phyloP scores from a whole-genome alignment of 2,113 vertebrate genomes.

The Eretmochelys imbricata region DNA sequence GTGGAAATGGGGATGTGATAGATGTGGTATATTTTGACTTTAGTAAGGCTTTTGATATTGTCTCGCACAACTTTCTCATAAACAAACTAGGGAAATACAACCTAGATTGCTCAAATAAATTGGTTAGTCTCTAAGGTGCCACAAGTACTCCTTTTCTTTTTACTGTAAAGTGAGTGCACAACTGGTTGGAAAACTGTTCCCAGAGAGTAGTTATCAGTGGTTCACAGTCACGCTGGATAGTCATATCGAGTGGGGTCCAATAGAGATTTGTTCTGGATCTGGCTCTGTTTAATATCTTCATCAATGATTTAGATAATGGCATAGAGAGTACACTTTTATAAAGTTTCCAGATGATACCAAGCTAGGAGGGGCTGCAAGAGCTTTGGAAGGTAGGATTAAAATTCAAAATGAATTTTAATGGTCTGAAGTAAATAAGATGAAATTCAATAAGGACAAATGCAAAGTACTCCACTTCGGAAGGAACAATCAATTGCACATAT shows the following conservation, averaged over 20 bases:
- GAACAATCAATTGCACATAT: neutral
- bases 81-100: no score
- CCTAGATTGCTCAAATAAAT: no score
- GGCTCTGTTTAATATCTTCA: neutral
- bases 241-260: no score
- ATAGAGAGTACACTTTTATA: neutral
- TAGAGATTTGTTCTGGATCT: neutral
- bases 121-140: no score
- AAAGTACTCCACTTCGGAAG: neutral
- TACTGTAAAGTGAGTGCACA: no score
- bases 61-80: neutral
- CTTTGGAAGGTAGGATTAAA: neutral
- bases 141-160: no score
- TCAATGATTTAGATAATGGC: neutral
- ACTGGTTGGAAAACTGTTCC: no score
- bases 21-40: neutral
- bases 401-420: neutral
- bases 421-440: neutral
- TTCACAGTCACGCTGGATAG: no score
- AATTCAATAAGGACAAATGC: neutral
- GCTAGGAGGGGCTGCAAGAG: neutral
- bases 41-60: neutral
- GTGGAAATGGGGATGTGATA: neutral
- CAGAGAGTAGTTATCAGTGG: no score
- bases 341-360: neutral